phyloP scores from a whole-genome alignment of 23 tunicate species.

The Trididemnum clinides region DNA sequence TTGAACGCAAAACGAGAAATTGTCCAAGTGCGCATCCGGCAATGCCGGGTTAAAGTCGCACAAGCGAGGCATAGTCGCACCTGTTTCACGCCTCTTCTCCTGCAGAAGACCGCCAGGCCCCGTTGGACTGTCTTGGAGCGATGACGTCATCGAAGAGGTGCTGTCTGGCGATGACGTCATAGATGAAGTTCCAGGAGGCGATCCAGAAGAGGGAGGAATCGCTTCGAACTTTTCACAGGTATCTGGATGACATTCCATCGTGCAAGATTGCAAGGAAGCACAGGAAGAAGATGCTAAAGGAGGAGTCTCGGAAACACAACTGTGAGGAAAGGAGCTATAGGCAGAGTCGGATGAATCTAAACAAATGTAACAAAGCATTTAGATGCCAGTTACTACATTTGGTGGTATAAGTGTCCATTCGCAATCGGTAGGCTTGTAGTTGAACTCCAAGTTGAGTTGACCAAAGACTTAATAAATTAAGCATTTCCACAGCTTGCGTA shows the following conservation, averaged over 20 bases:
- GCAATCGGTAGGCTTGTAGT: no score
- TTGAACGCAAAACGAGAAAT: neutral
- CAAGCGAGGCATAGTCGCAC: neutral
- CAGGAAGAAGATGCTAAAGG: neutral
- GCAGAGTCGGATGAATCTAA: neutral
- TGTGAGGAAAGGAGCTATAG: neutral
- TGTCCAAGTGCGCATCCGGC: neutral
- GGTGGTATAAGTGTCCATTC: neutral
- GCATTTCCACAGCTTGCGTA: no score
- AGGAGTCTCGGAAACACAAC: neutral
- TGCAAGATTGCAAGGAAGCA: neutral
- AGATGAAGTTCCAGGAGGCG: conserved; percentile 25
- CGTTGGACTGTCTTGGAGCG: conserved; percentile 45
- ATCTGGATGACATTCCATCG: neutral
- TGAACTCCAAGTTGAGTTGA: no score
- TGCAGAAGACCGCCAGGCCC: neutral
- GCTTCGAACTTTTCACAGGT: neutral
- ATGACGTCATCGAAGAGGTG: conserved; percentile 46
- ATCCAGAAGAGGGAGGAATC: neutral
- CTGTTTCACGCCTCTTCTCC: neutral
- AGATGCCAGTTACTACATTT: neutral
- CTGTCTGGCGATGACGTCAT: conserved; percentile 44
- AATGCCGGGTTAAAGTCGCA: neutral
- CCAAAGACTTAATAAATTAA: no score
- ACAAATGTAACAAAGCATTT: neutral